A percentile compares a stretch with the other conserved stretches of the same genome.
phyloP scores from a whole-genome alignment of 23 tunicate species.

The Trididemnum clinides region DNA sequence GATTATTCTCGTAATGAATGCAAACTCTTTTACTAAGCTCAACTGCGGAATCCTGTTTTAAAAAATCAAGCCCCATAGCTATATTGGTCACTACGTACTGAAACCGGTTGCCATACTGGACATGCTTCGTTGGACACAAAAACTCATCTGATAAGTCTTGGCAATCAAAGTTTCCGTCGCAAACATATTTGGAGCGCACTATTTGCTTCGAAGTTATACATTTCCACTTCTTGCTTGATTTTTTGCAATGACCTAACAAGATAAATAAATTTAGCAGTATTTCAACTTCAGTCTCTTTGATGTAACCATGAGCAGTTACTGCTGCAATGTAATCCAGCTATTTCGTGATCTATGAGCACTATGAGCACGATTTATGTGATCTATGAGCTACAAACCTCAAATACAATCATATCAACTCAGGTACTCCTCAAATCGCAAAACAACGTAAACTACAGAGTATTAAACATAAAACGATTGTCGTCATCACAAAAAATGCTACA shows the following conservation, averaged over 20 bases:
- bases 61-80: not conserved
- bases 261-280: not conserved
- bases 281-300: no score
- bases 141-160: conserved; percentile 62
- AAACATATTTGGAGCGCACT: conserved; percentile 11
- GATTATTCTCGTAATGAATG: conserved; percentile 20
- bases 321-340: no score
- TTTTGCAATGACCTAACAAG: not conserved
- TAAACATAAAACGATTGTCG: no score
- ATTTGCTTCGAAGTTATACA: not conserved
- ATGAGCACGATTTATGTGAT: no score
- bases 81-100: conserved; percentile 6
- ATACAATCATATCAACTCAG: no score
- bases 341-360: no score
- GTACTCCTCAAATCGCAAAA: no score
- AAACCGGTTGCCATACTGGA: not conserved
- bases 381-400: no score
- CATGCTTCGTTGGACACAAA: conserved; percentile 42
- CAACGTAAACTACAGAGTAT: no score
- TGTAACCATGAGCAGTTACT: no score
- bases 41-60: conserved; percentile 40
- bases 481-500: no score
- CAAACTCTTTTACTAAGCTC: conserved; percentile 44
- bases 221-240: not conserved
- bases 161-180: conserved; percentile 76